phyloP scores from a whole-genome alignment of 2,113 vertebrate genomes.

The Calyptommatus sinebrachiatus region DNA sequence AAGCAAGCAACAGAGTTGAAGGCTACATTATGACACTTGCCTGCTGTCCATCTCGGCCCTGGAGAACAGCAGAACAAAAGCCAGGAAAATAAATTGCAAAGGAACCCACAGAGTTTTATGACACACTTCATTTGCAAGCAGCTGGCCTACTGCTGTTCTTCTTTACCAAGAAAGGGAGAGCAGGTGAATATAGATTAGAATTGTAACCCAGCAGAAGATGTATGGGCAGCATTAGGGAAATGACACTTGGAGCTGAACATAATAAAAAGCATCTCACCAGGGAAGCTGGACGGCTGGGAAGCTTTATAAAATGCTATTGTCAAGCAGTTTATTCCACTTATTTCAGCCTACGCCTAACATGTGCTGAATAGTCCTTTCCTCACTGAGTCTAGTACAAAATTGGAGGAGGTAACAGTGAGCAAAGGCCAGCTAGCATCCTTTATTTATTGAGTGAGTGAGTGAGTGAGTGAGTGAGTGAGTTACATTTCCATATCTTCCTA shows the following conservation, averaged over 20 bases:
- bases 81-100: constrained; percentile 14
- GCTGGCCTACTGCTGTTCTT: neutral
- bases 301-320: constrained; percentile 40
- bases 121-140: constrained; percentile 22
- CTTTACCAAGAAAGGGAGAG: constrained; percentile 2
- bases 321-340: constrained; percentile 10
- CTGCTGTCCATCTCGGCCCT: constrained; percentile 5
- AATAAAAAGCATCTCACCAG: constrained; percentile 45
- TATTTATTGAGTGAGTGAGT: neutral
- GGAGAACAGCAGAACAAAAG: constrained; percentile 34
- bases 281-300: constrained; percentile 19
- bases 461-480: too few relatives aligned
- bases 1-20: constrained; percentile 1
- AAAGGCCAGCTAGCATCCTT: neutral
- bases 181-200: constrained; percentile 13
- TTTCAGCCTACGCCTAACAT: constrained; percentile 40
- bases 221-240: constrained; percentile 39
- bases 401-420: neutral
- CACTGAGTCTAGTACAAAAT: neutral
- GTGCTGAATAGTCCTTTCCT: neutral
- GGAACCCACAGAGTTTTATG: constrained; percentile 34
- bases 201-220: constrained; percentile 42
- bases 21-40: neutral
- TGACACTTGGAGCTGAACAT: constrained; percentile 43
- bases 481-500: too few relatives aligned